Conservation (phyloP, 2,888 invertebrate genomes). For the Agrilus mali region DNA sequence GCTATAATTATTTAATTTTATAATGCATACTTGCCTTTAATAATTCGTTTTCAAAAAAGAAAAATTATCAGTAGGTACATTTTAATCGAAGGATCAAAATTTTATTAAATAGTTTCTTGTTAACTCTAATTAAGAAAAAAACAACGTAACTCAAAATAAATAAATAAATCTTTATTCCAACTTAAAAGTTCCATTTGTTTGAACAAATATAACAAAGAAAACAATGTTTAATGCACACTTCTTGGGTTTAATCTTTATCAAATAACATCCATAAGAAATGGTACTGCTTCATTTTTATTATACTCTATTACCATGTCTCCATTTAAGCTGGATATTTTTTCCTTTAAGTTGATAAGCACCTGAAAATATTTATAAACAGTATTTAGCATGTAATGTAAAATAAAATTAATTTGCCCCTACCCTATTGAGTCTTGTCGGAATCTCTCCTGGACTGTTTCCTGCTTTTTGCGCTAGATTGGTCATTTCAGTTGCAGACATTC, state of each 20-base stretch:
- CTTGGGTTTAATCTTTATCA: constrained; percentile 5
- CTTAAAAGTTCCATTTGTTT: too few relatives aligned
- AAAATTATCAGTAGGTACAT: too few relatives aligned
- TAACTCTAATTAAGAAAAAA: too few relatives aligned
- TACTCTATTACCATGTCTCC: constrained; percentile 23
- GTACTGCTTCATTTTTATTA: constrained; percentile 16
- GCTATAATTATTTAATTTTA: too few relatives aligned
- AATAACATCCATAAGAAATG: constrained; percentile 18
- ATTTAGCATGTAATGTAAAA: constrained; percentile 1
- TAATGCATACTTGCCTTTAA: too few relatives aligned
- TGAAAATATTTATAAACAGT: constrained; percentile 13
- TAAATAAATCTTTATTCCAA: too few relatives aligned
- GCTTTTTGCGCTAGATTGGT: constrained; percentile 2
- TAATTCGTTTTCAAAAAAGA: too few relatives aligned
- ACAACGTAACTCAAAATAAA: too few relatives aligned
- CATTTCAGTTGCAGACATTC: constrained; percentile 32
- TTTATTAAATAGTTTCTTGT: too few relatives aligned
- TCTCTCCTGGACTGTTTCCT: constrained; percentile 11
- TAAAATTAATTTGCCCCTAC: not conserved
- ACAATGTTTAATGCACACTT: too few relatives aligned
- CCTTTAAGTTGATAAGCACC: constrained; percentile 21
- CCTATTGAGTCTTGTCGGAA: constrained; percentile 3
- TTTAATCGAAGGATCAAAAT: too few relatives aligned
- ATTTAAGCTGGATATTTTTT: constrained; percentile 20
- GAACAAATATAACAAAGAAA: too few relatives aligned